phyloP scores from a whole-genome alignment of 2,113 vertebrate species.

The Pontoporia blainvillei region DNA sequence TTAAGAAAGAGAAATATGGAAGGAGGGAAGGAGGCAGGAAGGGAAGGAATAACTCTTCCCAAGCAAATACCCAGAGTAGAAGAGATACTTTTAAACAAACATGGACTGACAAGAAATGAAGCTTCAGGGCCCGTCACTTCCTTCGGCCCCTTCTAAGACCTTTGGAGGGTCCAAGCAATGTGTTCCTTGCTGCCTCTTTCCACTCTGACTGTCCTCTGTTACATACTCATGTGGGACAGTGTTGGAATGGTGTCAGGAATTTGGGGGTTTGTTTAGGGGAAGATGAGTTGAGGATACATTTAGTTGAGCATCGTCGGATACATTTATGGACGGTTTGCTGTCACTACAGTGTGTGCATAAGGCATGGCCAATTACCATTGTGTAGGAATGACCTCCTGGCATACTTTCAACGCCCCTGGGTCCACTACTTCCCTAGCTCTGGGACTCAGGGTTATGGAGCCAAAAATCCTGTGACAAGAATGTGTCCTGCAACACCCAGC shows the following conservation, averaged over 20 bases:
- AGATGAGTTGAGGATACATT: neutral
- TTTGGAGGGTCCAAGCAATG: rapidly evolving
- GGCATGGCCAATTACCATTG: neutral
- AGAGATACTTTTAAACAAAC: neutral
- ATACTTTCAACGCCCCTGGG: neutral
- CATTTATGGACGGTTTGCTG: neutral
- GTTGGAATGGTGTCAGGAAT: neutral
- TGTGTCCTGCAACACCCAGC: neutral
- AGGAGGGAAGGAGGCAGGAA: neutral
- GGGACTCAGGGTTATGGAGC: neutral
- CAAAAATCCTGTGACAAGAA: neutral
- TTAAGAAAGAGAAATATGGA: neutral
- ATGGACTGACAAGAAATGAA: neutral
- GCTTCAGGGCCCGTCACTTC: neutral
- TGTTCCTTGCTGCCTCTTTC: neutral
- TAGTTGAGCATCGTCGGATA: neutral
- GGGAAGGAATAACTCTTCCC: neutral
- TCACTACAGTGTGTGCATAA: neutral
- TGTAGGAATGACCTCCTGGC: neutral
- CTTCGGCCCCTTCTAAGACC: neutral
- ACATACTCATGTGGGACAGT: neutral
- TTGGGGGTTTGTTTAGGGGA: neutral
- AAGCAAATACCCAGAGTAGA: neutral
- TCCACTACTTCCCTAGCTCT: neutral
- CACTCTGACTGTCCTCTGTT: neutral